Evolutionary conservation across 1,140 invertebrate genomes (phyloP), one percentile per base, ranked within the genome.

Genomic region (Andricus grossulariae): DNA sequence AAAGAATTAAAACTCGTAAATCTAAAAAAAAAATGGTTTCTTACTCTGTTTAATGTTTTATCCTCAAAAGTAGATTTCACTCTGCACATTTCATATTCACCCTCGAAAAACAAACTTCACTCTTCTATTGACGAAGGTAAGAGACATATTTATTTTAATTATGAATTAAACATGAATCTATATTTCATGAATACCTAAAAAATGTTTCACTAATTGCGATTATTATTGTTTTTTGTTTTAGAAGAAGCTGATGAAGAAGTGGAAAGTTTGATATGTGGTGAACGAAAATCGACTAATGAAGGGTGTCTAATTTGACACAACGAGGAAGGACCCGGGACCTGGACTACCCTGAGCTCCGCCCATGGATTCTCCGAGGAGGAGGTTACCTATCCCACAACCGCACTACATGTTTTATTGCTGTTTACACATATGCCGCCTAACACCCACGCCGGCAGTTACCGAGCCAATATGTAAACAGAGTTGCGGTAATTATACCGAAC

Each of bases 381-480:
- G 83, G 73, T 81, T 76, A 80, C 79, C 83, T 84, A 84, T 81
- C 82, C 80, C 32, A 45, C 52, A 76, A 79, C 78, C 78, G 72
- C 72, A 82, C 76, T 81, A 83, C 80, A 80, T 87, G 83, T 87
- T 87, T 87, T 87, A 87, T 87, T 87, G 83, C 85, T 87, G 85
- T 87, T 87, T 87, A 87, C 85, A 87, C 85, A 87, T 85, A 87
- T 86, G 85, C 85, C 81, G 83, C 80, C 74, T 73, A 86, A 85
- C 85, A 86, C 85, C 85, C 85, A 85, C 83, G 85, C 79, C 75
- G 79, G 78, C 77, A 81, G 84, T 85, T 85, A 86, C 82, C 80
- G 83, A 76, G 83, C 78, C 85, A 77, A 85, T 85, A 85, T 79
- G 78, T 85, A 86, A 86, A 86, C 85, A 85, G 72, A 78, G 84